Evolutionary conservation across 1,140 invertebrate species (phyloP).

Genomic region (Ylistrum balloti): DNA sequence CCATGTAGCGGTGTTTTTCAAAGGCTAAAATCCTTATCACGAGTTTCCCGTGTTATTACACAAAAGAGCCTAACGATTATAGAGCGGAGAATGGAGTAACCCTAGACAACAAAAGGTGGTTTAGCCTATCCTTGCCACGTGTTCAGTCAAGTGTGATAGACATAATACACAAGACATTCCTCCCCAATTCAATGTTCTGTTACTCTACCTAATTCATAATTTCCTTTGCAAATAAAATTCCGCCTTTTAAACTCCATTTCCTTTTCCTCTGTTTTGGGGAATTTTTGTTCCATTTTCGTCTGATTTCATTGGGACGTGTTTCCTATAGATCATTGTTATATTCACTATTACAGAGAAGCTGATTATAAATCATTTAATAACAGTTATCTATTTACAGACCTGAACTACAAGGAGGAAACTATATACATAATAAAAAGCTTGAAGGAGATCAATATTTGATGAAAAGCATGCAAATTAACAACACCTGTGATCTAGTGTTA

Average conservation of each 20-base stretch:
- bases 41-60: not conserved
- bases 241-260: not conserved
- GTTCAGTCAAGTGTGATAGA: not conserved
- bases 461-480: too few relatives aligned
- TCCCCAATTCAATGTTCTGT: slow-evolving; percentile 21
- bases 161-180: slow-evolving; percentile 12
- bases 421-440: too few relatives aligned
- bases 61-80: slow-evolving; percentile 39
- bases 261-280: not conserved
- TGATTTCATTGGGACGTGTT: not conserved
- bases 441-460: too few relatives aligned
- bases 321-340: too few relatives aligned
- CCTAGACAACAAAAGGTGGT: not conserved
- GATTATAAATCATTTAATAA: too few relatives aligned
- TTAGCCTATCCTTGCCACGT: not conserved
- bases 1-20: slow-evolving; percentile 32
- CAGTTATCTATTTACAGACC: too few relatives aligned
- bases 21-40: slow-evolving; percentile 28
- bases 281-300: not conserved
- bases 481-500: too few relatives aligned
- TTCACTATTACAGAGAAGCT: too few relatives aligned
- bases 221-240: not conserved
- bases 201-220: slow-evolving; percentile 27
- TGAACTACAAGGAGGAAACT: too few relatives aligned
- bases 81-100: slow-evolving; percentile 13